Base-by-base conservation (phyloP, 2,797 vertebrate genomes). In the Propithecus deckenii region DNA sequence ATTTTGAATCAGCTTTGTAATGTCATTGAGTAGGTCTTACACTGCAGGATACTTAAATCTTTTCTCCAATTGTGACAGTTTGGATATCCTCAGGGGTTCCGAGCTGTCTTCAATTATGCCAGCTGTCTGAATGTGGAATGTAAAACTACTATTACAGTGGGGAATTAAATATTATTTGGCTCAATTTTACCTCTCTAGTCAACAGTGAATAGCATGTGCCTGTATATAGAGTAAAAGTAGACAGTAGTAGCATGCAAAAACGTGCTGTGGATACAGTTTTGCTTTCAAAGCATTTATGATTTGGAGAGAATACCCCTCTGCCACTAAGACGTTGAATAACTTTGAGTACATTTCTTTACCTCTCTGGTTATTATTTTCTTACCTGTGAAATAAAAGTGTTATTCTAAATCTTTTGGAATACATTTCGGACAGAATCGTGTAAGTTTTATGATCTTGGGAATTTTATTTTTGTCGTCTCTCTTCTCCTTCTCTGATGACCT, bases 151-250 rank as follows among this genome's bases (percentile, higher is more conserved):
- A 20, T 97, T 98, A 86, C 75, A 72, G 81, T 83, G 43, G 79
- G 84, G 57, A 97, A 97, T 95, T 98, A 94, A 98, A 96, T 94
- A 96, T 96, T 93, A 97, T 97, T 97, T 97, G 93, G 96, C 94
- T 43, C 96, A 97, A 91, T 96, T 94, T 96, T 97, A 95, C 92
- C 90, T 96, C 95, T 88, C 75, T 83, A 80, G 71, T 96, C 52
- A 61, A 86, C 84, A 86, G 86, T 90, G 86, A 96, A 79, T 94
- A 79, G 65, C 63, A 72, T 71, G 50, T 92, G 61, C 50, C 91
- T 59, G 30, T 67, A 80, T 87, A n/a, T 87, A 83, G 46, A 69
- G 63, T 91, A 38, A 93, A 65, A 55, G 63, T 52, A 86, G 88
- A 80, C 79, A 97, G 71, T 38, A 90, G 95, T 12, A 17, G 13